Base-by-base conservation (phyloP, 2,113 vertebrate species). In the Daboia siamensis region DNA sequence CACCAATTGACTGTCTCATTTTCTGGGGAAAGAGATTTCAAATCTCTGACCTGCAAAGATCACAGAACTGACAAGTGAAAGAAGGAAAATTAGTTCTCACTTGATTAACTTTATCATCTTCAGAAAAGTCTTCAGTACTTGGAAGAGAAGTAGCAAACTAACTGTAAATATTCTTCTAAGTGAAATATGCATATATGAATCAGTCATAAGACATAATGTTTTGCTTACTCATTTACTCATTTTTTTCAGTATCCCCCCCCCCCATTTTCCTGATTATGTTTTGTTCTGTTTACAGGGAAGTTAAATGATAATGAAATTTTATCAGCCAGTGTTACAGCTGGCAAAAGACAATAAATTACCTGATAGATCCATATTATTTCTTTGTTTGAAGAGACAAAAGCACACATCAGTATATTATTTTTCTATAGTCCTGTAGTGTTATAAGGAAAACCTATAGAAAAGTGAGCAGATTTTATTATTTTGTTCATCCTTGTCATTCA, bases 281-380 rank as follows among this genome's bases (percentile, higher is more conserved):
- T 91, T 51, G 91, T 93, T 96, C 0, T 91, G 0, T 84, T 93
- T 93, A 0, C 26, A 5, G 94, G 90, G 90, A 94, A 96, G 89
- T 94, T 93, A 94, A 48, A 46, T 93, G 94, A 93, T 5, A 0
- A 0, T 0, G 91, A 90, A 96, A 90, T 93, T 92, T 69, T 89
- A 86, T 93, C 5, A 1, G 44, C 59, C 91, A 94, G 15, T 93
- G 52, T 93, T 9, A n/a, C 2, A 1, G 86, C 24, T 93, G 92
- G 84, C 69, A 91, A 93, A 95, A 95, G 88, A 93, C 94, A 95
- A 90, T 89, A 92, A 95, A 96, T 5, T 24, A 51, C 86, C 95
- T 96, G 95, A 55, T 9, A 51, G 88, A 93, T 95, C 95, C 29
- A 94, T 59, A 95, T 93, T 90, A 95, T 90, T 52, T 26, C 93